Evolutionary conservation across 1,140 invertebrate species (phyloP), one percentile per base, ranked within the genome.

Genomic region (Elysia chlorotica): DNA sequence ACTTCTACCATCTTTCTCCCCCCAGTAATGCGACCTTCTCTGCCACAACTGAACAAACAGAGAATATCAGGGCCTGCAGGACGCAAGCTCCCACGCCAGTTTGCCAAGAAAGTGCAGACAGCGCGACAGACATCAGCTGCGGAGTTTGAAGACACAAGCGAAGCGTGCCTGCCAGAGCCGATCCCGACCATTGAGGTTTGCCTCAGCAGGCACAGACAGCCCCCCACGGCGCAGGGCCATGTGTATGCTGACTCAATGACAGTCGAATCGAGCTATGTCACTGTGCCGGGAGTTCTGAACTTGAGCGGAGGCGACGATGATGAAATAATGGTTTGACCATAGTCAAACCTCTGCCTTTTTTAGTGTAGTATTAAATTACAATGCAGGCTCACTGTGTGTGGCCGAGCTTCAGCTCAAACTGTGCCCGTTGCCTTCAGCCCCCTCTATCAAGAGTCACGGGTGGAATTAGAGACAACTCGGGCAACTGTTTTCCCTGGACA

Each of bases 321-420:
- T 70, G 77, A 78, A 53, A 78, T 78, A 35, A 78, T 78, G 77
- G 77, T 78, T 23, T 78, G 70, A 74, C 35, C n/a, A 78, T 78
- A 74, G 77, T 78, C 23, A 76, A 66, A 74, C 35, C n/a, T 17
- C 61, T 38, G 54, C 28, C 41, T n/a, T 37, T 5, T 6, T 5
- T 21, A n/a, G 37, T 23, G 54, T 23, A 25, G 21, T 62, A n/a
- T 30, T 62, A n/a, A 2, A 21, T 23, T 21, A 0, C 21, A 30
- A 30, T 21, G 1, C 19, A 14, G 67, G 25, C 6, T 6, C 37
- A 2, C 30, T 1, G 23, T 5, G 31, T 63, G 70, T 41, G 35
- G 14, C n/a, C 48, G 21, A 17, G n/a, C 59, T n/a, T 38, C 30
- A 28, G 23, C 0, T 31, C 14, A 35, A 25, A 0, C 14, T 37